Evolutionary conservation across 2,888 invertebrate genomes (phyloP).

Genomic region (Esperia sulphurella): DNA sequence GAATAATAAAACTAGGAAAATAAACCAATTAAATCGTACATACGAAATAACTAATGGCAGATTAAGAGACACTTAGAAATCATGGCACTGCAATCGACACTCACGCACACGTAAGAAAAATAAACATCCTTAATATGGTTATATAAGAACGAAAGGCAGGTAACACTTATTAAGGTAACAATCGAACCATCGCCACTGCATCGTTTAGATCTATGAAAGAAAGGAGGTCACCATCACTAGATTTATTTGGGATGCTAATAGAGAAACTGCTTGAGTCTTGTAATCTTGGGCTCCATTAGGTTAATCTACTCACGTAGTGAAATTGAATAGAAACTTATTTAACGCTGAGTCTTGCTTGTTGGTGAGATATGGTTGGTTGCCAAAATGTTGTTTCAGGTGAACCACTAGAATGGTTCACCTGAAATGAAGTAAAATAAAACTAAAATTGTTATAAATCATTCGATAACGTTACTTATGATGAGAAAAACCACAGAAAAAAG

Average conservation of each 20-base stretch:
- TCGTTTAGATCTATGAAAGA: slow-evolving; percentile 4
- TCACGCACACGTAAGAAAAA: background rate
- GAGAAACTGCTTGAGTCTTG: background rate
- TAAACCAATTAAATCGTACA: too few relatives aligned
- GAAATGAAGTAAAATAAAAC: too few relatives aligned
- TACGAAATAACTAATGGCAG: background rate
- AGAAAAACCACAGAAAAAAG: too few relatives aligned
- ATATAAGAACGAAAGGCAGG: slow-evolving; percentile 20
- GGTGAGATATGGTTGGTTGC: too few relatives aligned
- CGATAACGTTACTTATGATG: too few relatives aligned
- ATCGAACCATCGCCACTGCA: slow-evolving; percentile 11
- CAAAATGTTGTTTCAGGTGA: too few relatives aligned
- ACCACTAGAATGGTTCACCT: too few relatives aligned
- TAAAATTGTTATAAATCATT: too few relatives aligned
- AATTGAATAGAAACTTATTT: too few relatives aligned
- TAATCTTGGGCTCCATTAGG: background rate
- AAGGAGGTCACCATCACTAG: slow-evolving; percentile 14
- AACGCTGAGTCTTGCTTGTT: too few relatives aligned
- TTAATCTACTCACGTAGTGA: background rate
- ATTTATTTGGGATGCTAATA: slow-evolving; percentile 4
- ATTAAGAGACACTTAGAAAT: background rate
- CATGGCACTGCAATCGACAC: background rate
- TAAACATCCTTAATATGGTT: slow-evolving; percentile 15
- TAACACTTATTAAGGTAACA: slow-evolving; percentile 24
- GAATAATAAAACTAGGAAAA: too few relatives aligned